Evolutionary conservation across 2,888 invertebrate species (phyloP), one percentile per base, ranked within the genome.

Genomic region (Tholera decimalis): DNA sequence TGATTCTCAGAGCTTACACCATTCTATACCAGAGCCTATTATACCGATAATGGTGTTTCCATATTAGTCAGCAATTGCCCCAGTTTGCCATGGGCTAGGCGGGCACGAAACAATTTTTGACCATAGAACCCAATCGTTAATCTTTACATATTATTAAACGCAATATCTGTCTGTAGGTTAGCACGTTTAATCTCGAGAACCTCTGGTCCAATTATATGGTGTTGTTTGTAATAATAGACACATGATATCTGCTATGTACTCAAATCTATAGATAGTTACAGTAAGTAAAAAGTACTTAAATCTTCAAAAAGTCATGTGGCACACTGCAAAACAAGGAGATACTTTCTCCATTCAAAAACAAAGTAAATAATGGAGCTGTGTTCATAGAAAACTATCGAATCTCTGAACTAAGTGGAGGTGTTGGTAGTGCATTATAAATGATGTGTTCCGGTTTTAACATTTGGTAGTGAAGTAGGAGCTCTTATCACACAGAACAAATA

Each of bases 401-500:
- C 81, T 89, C 89, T 87, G 88, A 90, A 90, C 87, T 89, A 89
- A 89, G 89, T 88, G 89, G 83, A 88, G 88, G 90, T 79, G 77
- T 80, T 75, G 49, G 72, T 88, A 89, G 85, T 86, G 85, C 85
- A 87, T 91, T 91, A 93, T 88, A 92, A 89, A 90, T 89, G 89
- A 87, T 91, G 84, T 78, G 73, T 82, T 86, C 91, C 89, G 89
- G 88, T 92, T 91, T 89, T 91, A 91, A 90, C 88, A 85, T 89
- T 89, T 87, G 88, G 88, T 89, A 84, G 86, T 93, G 88, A 89
- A 94, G 93, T 91, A 89, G 83, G 80, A 83, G 88, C 91, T 93
- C 93, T 95, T 94, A 95, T 94, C 94, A 88, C 86, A 88, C 88
- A 90, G 90, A 92, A 94, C 92, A 92, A 91, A 94, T 92, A 91